A percentile compares a stretch with the other conserved stretches of the same genome.
These are phyloP conservation scores for Steinernema hermaphroditum DNA, from an alignment of 2,888 invertebrate species.

Conservation along the genomic window DNA sequence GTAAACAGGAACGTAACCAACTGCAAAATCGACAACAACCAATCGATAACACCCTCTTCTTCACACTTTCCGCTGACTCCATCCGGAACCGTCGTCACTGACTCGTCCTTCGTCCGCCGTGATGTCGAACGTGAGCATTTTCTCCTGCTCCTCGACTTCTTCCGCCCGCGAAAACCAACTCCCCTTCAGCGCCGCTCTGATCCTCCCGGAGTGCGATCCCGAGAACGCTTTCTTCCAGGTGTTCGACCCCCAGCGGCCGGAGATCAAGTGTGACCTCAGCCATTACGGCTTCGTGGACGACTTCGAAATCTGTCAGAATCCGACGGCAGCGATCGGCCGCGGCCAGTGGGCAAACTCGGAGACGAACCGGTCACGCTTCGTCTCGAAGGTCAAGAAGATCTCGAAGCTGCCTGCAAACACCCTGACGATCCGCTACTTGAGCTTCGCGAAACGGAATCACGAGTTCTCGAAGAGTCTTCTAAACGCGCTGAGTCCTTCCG, in stretches of 20 bases:
- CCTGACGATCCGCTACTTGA: not conserved
- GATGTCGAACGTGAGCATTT: not conserved
- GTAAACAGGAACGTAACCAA: too few species aligned
- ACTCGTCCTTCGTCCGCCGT: too few species aligned
- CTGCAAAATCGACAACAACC: too few species aligned
- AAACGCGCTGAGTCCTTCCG: not conserved
- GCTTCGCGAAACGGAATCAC: not conserved
- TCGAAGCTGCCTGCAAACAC: not conserved
- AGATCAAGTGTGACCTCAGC: not conserved
- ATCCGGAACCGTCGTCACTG: too few species aligned
- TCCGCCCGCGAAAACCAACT: not conserved
- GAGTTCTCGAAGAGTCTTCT: slow-evolving; percentile 3
- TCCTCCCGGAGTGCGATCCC: not conserved
- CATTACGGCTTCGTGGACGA: slow-evolving; percentile 1
- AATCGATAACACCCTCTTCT: too few species aligned
- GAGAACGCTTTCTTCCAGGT: slow-evolving; percentile 16
- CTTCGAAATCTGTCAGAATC: slow-evolving; percentile 4
- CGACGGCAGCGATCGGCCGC: not conserved
- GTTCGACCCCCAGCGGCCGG: not conserved
- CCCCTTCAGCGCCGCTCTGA: not conserved
- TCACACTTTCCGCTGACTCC: not conserved
- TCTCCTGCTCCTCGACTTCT: not conserved
- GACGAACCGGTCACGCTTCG: not conserved
- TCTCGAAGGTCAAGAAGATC: not conserved
- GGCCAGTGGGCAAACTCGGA: slow-evolving; percentile 9